Evolutionary conservation across 35 echinoderm and acorn worm species (phyloP), one percentile per base, ranked within the genome.

Genomic region (Ophiothrix spiculata): DNA sequence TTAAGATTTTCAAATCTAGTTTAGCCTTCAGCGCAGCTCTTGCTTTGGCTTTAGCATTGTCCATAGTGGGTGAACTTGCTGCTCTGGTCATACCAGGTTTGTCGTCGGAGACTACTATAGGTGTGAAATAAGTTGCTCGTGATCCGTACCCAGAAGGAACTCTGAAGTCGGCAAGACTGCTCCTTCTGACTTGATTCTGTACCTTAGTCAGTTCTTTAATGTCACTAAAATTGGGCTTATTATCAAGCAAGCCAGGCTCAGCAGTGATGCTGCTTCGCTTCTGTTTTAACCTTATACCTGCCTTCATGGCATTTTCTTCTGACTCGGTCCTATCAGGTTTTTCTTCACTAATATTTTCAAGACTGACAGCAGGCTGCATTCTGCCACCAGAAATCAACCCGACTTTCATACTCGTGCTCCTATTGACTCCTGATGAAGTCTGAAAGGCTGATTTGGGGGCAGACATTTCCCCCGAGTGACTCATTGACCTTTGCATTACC

Each of bases 1-100:
- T 93, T 0, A 91, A 81, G 1, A 74, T 79, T 60, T 91, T 90
- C 8, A 89, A 82, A 34, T 85, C 92, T 80, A 86, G 38, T 75
- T 93, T 97, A 33, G 91, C 88, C 69, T 97, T 90, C 81, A 97
- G 90, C 4, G 95, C 95, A 64, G 89, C 91, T 69, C 79, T 97
- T 36, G 91, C 91, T 75, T 97, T 97, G 19, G 88, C 77, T 75
- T 97, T 97, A 10, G 91, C 64, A 74, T 69, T 76, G 75, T 87
- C 80, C 36, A 86, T 64, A 1, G 45, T 40, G 10, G 88, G 80
- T 19, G 83, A 81, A 28, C 75, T 83, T 6, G 54, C 76, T 28
- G 81, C 49, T 38, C 56, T 73, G 45, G 76, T 37, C 23, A 79
- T 85, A 60, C 25, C 64, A n/a, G 56, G 25, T 32, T 94, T 94